phyloP scores from a whole-genome alignment of 2,113 vertebrate genomes.

The Nyctibius bracteatus region DNA sequence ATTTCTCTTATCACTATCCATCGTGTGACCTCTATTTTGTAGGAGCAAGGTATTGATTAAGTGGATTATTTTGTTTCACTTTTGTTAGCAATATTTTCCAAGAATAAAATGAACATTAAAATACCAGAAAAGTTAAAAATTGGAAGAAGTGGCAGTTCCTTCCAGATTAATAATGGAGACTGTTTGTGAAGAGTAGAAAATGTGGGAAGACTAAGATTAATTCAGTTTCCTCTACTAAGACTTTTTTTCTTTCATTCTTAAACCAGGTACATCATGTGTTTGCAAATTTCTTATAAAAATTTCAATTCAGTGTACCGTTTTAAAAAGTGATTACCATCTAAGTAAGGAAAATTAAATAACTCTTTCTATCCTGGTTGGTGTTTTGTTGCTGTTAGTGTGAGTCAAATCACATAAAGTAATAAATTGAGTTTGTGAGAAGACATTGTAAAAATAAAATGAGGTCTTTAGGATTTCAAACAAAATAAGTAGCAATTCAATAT shows the following conservation, averaged over 20 bases:
- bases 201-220: background rate
- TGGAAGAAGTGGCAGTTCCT: background rate
- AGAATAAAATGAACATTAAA: background rate
- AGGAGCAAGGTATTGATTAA: constrained; percentile 82
- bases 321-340: background rate
- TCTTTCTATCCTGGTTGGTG: background rate
- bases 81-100: background rate
- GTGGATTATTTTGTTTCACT: background rate
- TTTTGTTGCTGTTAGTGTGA: background rate
- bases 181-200: background rate
- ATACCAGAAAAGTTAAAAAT: background rate
- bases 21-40: constrained; percentile 98
- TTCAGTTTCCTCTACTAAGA: background rate
- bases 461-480: background rate
- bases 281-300: background rate
- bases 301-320: background rate
- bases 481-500: background rate
- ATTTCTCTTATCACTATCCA: constrained; percentile 94
- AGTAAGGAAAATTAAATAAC: background rate
- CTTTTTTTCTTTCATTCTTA: background rate
- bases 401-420: background rate
- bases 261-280: background rate
- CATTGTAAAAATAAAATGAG: background rate
- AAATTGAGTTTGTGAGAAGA: background rate
- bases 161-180: background rate